Evolutionary conservation across 2,797 vertebrate genomes (phyloP).

Genomic region (Hafferia zeledoni): DNA sequence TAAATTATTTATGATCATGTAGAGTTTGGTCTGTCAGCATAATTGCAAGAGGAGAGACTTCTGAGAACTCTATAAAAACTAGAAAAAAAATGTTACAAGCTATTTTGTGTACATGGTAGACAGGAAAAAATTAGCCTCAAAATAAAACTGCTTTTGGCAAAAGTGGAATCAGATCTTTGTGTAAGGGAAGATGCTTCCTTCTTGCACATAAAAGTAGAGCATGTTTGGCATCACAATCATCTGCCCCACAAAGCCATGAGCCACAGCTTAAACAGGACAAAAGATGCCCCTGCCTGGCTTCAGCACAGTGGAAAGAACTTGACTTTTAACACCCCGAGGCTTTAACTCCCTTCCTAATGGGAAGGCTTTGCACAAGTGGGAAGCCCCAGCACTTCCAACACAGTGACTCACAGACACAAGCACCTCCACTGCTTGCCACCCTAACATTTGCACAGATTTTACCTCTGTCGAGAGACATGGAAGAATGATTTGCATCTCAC

Average conservation of each 20-base stretch:
- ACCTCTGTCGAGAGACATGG: accelerated
- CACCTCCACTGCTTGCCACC: not conserved
- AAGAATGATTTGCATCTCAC: not conserved
- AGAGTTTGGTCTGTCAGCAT: not conserved
- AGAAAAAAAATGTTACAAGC: not conserved
- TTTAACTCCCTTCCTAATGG: not conserved
- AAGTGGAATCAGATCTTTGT: not conserved
- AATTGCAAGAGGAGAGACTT: not conserved
- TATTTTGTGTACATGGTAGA: not conserved
- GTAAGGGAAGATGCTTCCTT: not conserved
- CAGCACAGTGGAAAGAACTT: not conserved
- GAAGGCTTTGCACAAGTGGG: not conserved
- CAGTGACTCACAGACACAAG: not conserved
- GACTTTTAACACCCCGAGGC: not conserved
- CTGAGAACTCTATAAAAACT: not conserved
- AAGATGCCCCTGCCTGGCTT: not conserved
- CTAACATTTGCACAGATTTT: not conserved
- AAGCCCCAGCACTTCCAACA: not conserved
- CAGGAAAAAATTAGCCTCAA: not conserved
- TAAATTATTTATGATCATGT: not conserved
- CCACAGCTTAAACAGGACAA: not conserved
- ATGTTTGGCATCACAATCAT: not conserved
- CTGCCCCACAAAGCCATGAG: not conserved
- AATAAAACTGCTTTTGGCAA: not conserved
- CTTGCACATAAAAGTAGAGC: not conserved